Evolutionary conservation across 2,888 invertebrate species (phyloP), one percentile per base, ranked within the genome.

Genomic region (Ethmia dodecea): DNA sequence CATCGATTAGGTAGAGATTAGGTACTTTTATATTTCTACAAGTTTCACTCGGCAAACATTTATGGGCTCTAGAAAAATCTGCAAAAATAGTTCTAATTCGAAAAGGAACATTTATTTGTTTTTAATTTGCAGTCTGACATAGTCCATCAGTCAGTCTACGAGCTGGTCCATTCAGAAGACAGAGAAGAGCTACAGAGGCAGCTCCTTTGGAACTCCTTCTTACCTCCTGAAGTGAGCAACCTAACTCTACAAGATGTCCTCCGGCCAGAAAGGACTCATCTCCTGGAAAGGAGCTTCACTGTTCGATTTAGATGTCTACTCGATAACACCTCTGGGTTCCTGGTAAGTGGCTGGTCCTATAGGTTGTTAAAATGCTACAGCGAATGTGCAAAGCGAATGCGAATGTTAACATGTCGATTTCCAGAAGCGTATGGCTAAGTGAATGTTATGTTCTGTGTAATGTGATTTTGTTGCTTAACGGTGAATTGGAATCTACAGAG

Each of bases 291-390:
- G 58, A 97, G 97, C 78, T 98, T 99, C 70, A 99, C 99, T 45
- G 99, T 99, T 61, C 91, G 99, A 70, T 99, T 99, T 90, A 93
- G 99, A 62, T 99, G 99, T 89, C 90, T 99, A 22, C 88, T 99
- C 62, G 99, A 99, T 88, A 99, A 99, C 83, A 99, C 99, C 60
- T 99, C 99, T 60, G 99, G 99, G 42, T 99, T 99, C 86, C 90
- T 99, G 89, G 97, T 97, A 80, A 91, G 93, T 67, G 26, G 3
- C 3, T 12, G 10, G 26, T 11, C n/a, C 26, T 6, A 26, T 11
- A 12, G 11, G 8, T 22, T n/a, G 22, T 8, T 22, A n/a, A n/a
- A n/a, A n/a, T n/a, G n/a, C n/a, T n/a, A n/a, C n/a, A n/a, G n/a
- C n/a, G 8, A 22, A 1, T 22, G n/a, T 8, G 22, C n/a, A 22